A percentile compares a stretch with the other conserved stretches of the same genome.
These are phyloP conservation scores for Keiferia lycopersicella DNA, from an alignment of 2,888 invertebrate genomes.

Conservation along the genomic window DNA sequence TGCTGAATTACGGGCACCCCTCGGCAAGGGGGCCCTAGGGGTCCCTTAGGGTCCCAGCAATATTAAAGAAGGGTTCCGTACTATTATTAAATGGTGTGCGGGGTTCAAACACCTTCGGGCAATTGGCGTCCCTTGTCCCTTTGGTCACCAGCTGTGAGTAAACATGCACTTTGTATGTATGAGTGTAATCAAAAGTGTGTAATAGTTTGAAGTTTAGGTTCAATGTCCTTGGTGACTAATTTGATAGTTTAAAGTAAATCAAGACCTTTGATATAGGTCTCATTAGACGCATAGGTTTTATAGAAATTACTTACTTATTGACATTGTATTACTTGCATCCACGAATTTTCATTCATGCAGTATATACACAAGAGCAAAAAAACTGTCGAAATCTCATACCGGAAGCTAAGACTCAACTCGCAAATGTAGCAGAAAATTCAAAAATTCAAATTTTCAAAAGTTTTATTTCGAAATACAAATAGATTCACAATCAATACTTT, in stretches of 20 bases:
- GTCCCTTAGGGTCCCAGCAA: slow-evolving; percentile 63
- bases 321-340: too few species aligned
- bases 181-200: background rate
- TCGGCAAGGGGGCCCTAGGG: slow-evolving; percentile 50
- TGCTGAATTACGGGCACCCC: slow-evolving; percentile 58
- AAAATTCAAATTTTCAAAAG: too few species aligned
- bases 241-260: background rate
- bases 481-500: too few species aligned
- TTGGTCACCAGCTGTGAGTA: slow-evolving; percentile 38
- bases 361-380: too few species aligned
- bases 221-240: background rate
- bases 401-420: too few species aligned
- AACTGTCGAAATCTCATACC: too few species aligned
- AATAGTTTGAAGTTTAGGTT: slow-evolving; percentile 12
- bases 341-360: too few species aligned
- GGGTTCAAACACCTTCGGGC: slow-evolving; percentile 63
- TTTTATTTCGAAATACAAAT: too few species aligned
- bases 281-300: too few species aligned
- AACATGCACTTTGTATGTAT: slow-evolving; percentile 18
- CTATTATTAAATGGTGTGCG: slow-evolving; percentile 65
- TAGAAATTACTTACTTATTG: too few species aligned
- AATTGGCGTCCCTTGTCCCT: slow-evolving; percentile 42
- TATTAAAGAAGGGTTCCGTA: slow-evolving; percentile 71
- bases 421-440: too few species aligned
- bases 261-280: too few species aligned